Conservation (phyloP, 2,888 invertebrate species). For the Romanomermis culicivorax region DNA sequence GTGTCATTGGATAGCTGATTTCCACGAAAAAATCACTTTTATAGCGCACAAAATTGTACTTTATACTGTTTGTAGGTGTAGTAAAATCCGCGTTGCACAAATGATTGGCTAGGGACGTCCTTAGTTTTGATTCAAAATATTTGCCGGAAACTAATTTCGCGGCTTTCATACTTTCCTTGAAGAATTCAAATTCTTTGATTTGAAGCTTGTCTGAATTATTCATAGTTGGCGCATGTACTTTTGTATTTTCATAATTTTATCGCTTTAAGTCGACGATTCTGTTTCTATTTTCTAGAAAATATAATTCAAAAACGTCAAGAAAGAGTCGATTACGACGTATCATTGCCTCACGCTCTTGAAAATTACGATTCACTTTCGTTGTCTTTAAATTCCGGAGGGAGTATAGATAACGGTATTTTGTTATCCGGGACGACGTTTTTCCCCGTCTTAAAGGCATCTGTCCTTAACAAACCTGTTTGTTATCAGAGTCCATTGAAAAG, state of each 20-base stretch:
- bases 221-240: no score
- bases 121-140: no score
- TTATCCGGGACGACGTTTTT: constrained; percentile 30
- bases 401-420: background rate
- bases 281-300: constrained; percentile 22
- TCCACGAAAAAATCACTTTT: no score
- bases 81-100: no score
- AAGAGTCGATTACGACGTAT: constrained; percentile 53
- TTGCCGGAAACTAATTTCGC: no score
- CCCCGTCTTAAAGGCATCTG: constrained; percentile 54
- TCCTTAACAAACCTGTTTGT: constrained; percentile 37
- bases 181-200: no score
- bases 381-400: background rate
- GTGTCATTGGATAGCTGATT: no score
- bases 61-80: no score
- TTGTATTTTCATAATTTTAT: background rate
- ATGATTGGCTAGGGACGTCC: no score
- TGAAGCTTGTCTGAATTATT: no score
- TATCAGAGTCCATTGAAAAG: constrained; percentile 16
- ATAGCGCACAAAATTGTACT: no score
- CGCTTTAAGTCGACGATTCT: background rate
- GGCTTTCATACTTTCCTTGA: no score
- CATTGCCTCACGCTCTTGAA: constrained; percentile 54
- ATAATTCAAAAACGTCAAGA: constrained; percentile 36
- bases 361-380: constrained; percentile 16